These are phyloP conservation scores for Tortricodes alternella DNA, from an alignment of 2,888 invertebrate species.

Conservation along the genomic window DNA sequence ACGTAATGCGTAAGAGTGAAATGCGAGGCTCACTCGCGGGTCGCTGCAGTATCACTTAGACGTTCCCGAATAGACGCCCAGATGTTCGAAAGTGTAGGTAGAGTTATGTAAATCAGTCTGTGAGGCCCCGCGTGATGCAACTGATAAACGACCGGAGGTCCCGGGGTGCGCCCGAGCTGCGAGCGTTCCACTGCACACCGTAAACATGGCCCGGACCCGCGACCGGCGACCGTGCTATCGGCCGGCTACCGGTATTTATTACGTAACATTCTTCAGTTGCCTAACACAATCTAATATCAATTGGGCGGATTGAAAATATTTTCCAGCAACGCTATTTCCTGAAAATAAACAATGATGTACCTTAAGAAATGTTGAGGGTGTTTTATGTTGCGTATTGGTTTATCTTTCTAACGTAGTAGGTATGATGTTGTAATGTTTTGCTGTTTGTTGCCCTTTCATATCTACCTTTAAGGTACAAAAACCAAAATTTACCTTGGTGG, in stretches of 20 bases:
- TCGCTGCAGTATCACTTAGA: no score
- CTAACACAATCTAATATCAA: conserved; percentile 55
- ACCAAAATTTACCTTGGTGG: no score
- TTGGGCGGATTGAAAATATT: conserved; percentile 50
- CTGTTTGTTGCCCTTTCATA: no score
- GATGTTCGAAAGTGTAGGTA: background rate
- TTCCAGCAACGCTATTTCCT: conserved; percentile 35
- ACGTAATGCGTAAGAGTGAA: no score
- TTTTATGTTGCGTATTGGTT: background rate
- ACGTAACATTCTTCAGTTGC: conserved; percentile 45
- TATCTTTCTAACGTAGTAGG: no score
- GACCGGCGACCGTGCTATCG: conserved; percentile 33
- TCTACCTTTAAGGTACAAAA: no score
- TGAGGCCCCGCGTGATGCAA: conserved; percentile 25
- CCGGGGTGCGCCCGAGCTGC: conserved; percentile 33
- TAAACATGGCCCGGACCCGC: conserved; percentile 49
- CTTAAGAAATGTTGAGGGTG: background rate
- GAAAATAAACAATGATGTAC: conserved; percentile 3
- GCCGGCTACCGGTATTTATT: conserved; percentile 43
- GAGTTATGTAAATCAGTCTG: conserved; percentile 16
- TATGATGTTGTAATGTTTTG: no score
- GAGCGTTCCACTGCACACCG: conserved; percentile 30
- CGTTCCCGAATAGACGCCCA: background rate
- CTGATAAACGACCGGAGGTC: conserved; percentile 39
- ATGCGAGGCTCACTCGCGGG: no score